Percentiles rank a stretch among this genome's conserved stretches.
These are phyloP conservation scores for Nymphalis polychloros DNA, from an alignment of 2,888 invertebrate species.

Conservation along the genomic window DNA sequence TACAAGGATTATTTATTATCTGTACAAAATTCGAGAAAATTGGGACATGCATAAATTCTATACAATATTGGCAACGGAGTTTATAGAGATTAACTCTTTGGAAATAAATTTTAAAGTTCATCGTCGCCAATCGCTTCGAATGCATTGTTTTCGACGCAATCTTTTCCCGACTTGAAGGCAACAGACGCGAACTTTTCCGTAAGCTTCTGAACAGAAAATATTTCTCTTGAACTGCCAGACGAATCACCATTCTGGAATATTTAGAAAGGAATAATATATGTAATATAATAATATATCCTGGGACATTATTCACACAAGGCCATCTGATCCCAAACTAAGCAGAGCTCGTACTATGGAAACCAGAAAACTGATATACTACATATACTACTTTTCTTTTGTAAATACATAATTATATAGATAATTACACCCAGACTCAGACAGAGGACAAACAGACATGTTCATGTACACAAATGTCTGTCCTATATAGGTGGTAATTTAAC, in stretches of 20 bases:
- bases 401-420: too few relatives aligned
- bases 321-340: too few relatives aligned
- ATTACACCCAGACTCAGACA: too few relatives aligned
- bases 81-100: constrained; percentile 39
- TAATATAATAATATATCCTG: too few relatives aligned
- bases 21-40: constrained; percentile 23
- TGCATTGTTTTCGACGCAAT: constrained; percentile 93
- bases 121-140: constrained; percentile 98
- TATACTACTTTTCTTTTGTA: too few relatives aligned
- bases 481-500: too few relatives aligned
- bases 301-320: too few relatives aligned
- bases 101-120: constrained; percentile 84
- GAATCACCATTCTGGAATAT: constrained; percentile 80
- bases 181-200: constrained; percentile 87
- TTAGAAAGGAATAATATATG: too few relatives aligned
- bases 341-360: too few relatives aligned
- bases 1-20: constrained; percentile 8
- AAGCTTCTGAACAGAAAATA: constrained; percentile 88
- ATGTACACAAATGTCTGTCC: too few relatives aligned
- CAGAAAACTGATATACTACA: too few relatives aligned
- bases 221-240: constrained; percentile 81
- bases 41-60: constrained; percentile 12
- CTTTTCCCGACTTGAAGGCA: constrained; percentile 85
- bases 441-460: too few relatives aligned
- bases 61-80: constrained; percentile 19